Base-by-base conservation (phyloP, 2,888 invertebrate species). In the Merodon equestris region DNA sequence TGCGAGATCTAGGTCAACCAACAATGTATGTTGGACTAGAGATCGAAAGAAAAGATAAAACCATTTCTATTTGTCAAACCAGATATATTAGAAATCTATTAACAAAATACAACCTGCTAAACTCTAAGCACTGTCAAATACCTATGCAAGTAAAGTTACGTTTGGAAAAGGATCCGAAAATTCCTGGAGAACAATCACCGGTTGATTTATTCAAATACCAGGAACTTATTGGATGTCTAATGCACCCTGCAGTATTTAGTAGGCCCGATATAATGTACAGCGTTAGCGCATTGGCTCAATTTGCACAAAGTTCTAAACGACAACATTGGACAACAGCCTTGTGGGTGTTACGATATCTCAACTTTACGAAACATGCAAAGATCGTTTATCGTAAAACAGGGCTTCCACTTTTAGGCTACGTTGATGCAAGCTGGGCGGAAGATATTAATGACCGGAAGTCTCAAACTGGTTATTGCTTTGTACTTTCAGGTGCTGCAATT, bases 1-100 rank as follows among this genome's bases (percentile, higher is more conserved):
- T 76, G 27, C 45, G 51, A 9, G 60, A 70, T 36, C 47, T 73
- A 34, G 73, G 66, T 12, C 53, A 66, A 17, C 73, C 73, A 5
- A 57, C 40, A n/a, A 15, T 53, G n/a, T 63, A 57, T 27, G 51
- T 63, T 5, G 71, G 54, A 12, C 53, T 70, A 1, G 70, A 70
- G 44, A 70, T 61, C 19, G 14, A 1, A 9, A 12, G 40, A 13
- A 12, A 56, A 0, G 42, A 63, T 3, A 40, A 44, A 7, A 14
- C 4, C 3, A 51, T 71, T 15, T 38, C 27, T 42, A 56, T 71
- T 10, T 1, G 38, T 1, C 47, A 64, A 53, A 58, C 42, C 9
- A 58, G 64, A 9, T 57, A 64, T 36, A 36, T 36, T 9, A 36
- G 10, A 5, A 15, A 38, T 60, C 53, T 53, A 15, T 10, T 60